Base-by-base conservation (phyloP, 1,140 invertebrate species). In the Drosophila serrata region DNA sequence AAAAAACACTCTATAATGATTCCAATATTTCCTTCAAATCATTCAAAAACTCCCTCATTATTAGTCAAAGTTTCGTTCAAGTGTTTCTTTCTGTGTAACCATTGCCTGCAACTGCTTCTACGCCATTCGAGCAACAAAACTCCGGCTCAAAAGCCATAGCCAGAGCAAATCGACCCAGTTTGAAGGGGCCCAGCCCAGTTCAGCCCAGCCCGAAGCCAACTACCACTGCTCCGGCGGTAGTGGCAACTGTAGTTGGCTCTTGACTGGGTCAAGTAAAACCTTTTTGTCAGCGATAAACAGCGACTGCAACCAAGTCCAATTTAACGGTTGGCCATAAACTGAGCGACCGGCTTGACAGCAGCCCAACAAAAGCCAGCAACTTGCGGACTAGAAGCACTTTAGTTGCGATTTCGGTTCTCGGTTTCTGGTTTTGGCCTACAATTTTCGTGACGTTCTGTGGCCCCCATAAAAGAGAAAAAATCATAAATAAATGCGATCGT, bases 181-280 rank as follows among this genome's bases (percentile, higher is more conserved):
- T 40, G 27, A 49, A 55, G 63, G 45, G 35, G 40, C 27, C 46
- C 27, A 31, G 55, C 63, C 73, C 17, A 43, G 53, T n/a, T n/a
- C 24, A 24, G 24, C 61, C 73, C 58, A 58, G 46, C 42, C n/a
- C 29, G 33, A 33, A 42, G 46, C 22, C 62, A 43, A 49, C 33
- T 45, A 29, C 24, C 27, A 55, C 17, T 55, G 27, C 67, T 43
- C 24, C 33, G 63, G 15, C 15, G 33, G 53, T 9, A 35, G 31
- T 24, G 15, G 33, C 51, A 55, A 55, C 51, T 37, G 33, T 53
- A 53, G 33, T 60, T 53, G 29, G 62, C 73, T 78, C 63, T 81
- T 81, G 82, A 86, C 79, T 86, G 82, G 82, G 82, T 86, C 82
- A 86, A 86, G 82, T 79, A 87, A 86, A 87, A 87, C 84, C 82